phyloP scores from a whole-genome alignment of 2,113 vertebrate genomes.

The Gobio gobio region DNA sequence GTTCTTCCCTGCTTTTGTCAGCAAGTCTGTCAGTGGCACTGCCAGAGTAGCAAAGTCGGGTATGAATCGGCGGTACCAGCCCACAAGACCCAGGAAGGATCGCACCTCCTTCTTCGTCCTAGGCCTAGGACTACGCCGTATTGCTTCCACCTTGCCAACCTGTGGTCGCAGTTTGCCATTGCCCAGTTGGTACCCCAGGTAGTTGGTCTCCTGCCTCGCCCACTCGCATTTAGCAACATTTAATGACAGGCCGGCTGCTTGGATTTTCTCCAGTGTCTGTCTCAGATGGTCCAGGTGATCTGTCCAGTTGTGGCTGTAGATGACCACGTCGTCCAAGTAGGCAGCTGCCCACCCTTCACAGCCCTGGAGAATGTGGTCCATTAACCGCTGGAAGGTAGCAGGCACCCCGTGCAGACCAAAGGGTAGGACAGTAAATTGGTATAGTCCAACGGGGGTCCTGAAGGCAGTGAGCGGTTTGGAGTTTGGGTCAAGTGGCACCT shows the following conservation, averaged over 20 bases:
- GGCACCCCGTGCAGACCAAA: neutral
- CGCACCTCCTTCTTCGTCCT: constrained; percentile 13
- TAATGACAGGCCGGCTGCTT: neutral
- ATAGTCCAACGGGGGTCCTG: neutral
- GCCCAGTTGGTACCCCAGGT: constrained; percentile 30
- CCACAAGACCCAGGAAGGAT: too few relatives aligned
- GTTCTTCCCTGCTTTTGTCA: neutral
- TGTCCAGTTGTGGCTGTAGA: constrained; percentile 15
- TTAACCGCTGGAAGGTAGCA: neutral
- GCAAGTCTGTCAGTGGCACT: neutral
- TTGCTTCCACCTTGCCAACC: constrained; percentile 30
- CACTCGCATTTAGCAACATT: constrained; percentile 17
- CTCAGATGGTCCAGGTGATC: constrained; percentile 24
- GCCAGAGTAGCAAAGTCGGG: neutral
- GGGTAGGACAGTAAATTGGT: neutral
- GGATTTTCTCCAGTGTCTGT: neutral
- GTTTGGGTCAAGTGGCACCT: neutral
- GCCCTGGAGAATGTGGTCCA: neutral
- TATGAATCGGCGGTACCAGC: neutral
- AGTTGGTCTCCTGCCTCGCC: neutral
- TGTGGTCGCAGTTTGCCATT: neutral
- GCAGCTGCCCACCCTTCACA: too few relatives aligned
- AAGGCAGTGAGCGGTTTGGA: neutral
- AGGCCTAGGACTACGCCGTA: neutral
- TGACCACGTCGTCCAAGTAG: neutral